Evolutionary conservation across 1,140 invertebrate genomes (phyloP).

Genomic region (Drosophila saltans): DNA sequence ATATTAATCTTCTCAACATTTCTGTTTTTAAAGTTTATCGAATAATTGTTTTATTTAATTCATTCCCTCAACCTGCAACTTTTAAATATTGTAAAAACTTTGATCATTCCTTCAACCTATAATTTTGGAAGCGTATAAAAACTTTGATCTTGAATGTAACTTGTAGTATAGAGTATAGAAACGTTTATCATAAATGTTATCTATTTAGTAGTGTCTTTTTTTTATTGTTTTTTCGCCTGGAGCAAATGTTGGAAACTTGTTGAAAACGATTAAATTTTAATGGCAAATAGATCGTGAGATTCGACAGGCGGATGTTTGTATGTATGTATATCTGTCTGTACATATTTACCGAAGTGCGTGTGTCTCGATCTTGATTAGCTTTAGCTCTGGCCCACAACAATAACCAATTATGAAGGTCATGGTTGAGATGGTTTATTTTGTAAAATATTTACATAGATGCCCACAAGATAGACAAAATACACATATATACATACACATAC

Average conservation of each 20-base stretch:
- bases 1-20: no score
- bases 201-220: constrained; percentile 2
- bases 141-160: no score
- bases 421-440: constrained; percentile 48
- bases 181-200: not conserved
- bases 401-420: constrained; percentile 44
- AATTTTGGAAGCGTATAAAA: no score
- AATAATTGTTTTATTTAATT: no score
- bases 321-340: no score
- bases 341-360: constrained; percentile 10
- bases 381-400: constrained; percentile 25
- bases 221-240: constrained; percentile 13
- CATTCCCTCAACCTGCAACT: no score
- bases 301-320: constrained; percentile 28
- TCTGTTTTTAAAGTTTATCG: no score
- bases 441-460: constrained; percentile 59
- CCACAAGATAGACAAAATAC: not conserved
- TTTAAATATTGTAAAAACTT: no score
- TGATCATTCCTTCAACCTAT: no score
- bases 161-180: not conserved
- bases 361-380: constrained; percentile 51
- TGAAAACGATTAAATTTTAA: constrained; percentile 33
- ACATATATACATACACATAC: not conserved
- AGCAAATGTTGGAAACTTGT: constrained; percentile 23
- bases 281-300: constrained; percentile 40